phyloP scores from a whole-genome alignment of 2,888 invertebrate genomes.

The Furcula furcula region DNA sequence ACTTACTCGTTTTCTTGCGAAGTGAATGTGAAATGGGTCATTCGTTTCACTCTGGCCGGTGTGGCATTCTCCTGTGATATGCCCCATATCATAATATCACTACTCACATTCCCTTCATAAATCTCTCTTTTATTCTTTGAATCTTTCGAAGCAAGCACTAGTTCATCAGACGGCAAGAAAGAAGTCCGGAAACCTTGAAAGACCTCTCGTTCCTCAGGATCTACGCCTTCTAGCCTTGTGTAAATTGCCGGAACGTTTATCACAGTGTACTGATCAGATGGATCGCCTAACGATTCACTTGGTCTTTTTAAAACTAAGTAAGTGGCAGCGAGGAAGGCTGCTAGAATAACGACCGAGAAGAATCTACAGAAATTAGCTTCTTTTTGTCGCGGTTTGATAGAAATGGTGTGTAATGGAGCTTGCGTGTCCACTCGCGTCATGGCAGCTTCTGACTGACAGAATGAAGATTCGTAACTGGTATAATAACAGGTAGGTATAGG shows the following conservation, averaged over 20 bases:
- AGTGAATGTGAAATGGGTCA: conserved; percentile 50
- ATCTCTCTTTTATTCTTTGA: conserved; percentile 33
- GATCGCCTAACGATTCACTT: conserved; percentile 51
- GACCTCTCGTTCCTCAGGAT: conserved; percentile 81
- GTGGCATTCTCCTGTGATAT: conserved; percentile 25
- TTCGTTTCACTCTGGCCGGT: conserved; percentile 59
- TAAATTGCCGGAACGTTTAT: conserved; percentile 63
- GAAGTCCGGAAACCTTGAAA: conserved; percentile 84
- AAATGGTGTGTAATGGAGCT: conserved; percentile 42
- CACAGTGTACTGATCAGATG: conserved; percentile 58
- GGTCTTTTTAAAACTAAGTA: conserved; percentile 52
- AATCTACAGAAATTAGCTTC: conserved; percentile 55
- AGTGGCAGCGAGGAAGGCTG: conserved; percentile 35
- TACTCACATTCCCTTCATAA: conserved; percentile 50
- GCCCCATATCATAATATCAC: conserved; percentile 57
- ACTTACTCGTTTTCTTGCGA: conserved; percentile 62
- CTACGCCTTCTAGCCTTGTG: conserved; percentile 57
- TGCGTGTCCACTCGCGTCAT: conserved; percentile 69
- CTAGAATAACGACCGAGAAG: conserved; percentile 37
- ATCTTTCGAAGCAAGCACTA: conserved; percentile 58
- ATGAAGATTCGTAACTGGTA: conserved; percentile 56
- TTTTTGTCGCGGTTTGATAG: conserved; percentile 49
- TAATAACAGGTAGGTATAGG: conserved; percentile 39
- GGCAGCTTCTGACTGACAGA: conserved; percentile 60
- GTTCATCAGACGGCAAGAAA: conserved; percentile 80